These are phyloP conservation scores for Nasonia giraulti DNA, from an alignment of 1,140 invertebrate species.

Conservation along the genomic window DNA sequence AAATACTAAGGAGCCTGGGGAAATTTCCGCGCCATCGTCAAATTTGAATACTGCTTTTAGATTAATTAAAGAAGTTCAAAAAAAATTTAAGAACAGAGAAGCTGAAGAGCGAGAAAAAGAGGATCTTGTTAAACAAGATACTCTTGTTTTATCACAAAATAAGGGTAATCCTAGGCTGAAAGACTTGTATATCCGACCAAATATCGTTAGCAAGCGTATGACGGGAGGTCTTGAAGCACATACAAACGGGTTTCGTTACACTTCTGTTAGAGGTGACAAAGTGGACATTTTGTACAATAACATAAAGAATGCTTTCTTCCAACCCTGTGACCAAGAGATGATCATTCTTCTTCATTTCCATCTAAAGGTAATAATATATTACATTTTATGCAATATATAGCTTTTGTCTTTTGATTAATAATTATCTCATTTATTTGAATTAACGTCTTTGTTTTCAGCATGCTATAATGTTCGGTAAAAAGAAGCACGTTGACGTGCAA, in stretches of 20 bases:
- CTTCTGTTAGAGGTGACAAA: slow-evolving; percentile 98
- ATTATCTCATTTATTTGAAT: background rate
- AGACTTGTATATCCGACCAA: slow-evolving; percentile 98
- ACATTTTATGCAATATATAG: slow-evolving; percentile 16
- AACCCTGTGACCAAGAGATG: slow-evolving; percentile 99
- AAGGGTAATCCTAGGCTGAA: slow-evolving; percentile 99
- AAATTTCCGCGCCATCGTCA: slow-evolving; percentile 94
- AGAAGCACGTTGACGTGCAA: slow-evolving; percentile 99
- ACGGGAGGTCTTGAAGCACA: slow-evolving; percentile 94
- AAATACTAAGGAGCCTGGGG: slow-evolving; percentile 98
- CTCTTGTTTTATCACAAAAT: slow-evolving; percentile 94
- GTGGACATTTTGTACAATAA: slow-evolving; percentile 99
- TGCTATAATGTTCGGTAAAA: slow-evolving; percentile 99
- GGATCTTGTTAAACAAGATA: slow-evolving; percentile 99
- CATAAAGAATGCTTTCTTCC: slow-evolving; percentile 99
- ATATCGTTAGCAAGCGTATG: slow-evolving; percentile 98
- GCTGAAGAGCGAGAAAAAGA: slow-evolving; percentile 99
- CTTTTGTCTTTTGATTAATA: background rate
- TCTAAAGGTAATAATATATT: slow-evolving; percentile 82
- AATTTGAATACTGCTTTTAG: slow-evolving; percentile 98
- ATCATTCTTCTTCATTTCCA: slow-evolving; percentile 99
- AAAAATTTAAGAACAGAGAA: slow-evolving; percentile 98
- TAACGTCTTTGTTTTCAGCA: slow-evolving; percentile 77
- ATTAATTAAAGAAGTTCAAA: slow-evolving; percentile 99
- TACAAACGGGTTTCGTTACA: slow-evolving; percentile 98